Percentiles rank a stretch among this genome's conserved stretches.
Conservation (phyloP, 2,888 invertebrate species). For the Drosophila lutescens region DNA sequence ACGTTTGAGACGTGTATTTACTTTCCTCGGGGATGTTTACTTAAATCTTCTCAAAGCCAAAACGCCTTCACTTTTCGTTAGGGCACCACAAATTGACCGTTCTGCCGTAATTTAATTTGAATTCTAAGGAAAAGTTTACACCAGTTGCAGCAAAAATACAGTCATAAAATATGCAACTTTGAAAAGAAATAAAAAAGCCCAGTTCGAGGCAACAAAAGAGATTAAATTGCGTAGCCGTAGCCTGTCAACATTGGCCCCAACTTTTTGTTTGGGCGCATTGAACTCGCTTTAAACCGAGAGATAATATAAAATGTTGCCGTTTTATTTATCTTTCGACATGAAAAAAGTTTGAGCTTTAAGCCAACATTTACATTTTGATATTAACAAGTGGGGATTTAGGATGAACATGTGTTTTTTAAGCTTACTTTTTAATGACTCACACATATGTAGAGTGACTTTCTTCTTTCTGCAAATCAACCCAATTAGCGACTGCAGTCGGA, state of each 20-base stretch:
- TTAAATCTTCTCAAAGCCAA: slow-evolving; percentile 9
- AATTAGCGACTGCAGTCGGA: slow-evolving; percentile 6
- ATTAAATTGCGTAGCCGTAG: slow-evolving; percentile 31
- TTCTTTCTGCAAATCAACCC: slow-evolving; percentile 1
- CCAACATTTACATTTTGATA: slow-evolving; percentile 6
- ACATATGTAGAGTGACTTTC: neutral
- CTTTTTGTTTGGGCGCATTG: slow-evolving; percentile 38
- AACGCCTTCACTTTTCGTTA: slow-evolving; percentile 1
- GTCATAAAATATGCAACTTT: slow-evolving; percentile 50
- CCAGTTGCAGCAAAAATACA: slow-evolving; percentile 30
- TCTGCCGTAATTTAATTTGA: slow-evolving; percentile 48
- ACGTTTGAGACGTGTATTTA: slow-evolving; percentile 11
- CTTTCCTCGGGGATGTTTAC: slow-evolving; percentile 24
- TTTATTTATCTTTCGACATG: slow-evolving; percentile 27
- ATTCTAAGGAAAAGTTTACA: slow-evolving; percentile 34
- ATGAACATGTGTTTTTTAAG: neutral
- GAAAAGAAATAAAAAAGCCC: slow-evolving; percentile 42
- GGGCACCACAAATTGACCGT: slow-evolving; percentile 33
- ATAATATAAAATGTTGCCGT: slow-evolving; percentile 34
- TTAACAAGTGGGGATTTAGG: neutral
- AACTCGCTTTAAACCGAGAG: slow-evolving; percentile 31
- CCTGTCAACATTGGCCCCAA: slow-evolving; percentile 32
- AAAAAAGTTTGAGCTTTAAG: slow-evolving; percentile 6
- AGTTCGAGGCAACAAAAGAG: slow-evolving; percentile 21
- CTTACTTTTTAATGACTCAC: slow-evolving; percentile 2